Percentiles rank a stretch among this genome's conserved stretches.
phyloP scores from a whole-genome alignment of 2,797 vertebrate species.

The Petrocephalus schoutedeni region DNA sequence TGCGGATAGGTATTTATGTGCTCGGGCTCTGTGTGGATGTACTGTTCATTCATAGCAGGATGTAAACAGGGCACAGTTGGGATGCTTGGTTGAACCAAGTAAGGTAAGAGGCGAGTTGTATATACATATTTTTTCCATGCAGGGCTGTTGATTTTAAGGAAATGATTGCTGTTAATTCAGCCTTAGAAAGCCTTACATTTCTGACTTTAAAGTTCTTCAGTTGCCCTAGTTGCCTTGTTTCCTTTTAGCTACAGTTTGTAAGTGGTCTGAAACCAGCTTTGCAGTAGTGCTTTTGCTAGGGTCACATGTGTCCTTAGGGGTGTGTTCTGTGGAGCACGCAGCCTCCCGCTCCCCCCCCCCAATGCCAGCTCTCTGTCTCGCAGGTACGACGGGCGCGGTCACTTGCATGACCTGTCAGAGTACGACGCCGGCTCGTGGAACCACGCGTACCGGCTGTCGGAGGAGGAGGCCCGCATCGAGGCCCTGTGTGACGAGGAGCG shows the following conservation, averaged over 20 bases:
- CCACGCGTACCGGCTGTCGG: conserved; percentile 89
- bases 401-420: conserved; percentile 98
- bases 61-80: conserved; percentile 61
- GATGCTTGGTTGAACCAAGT: conserved; percentile 76
- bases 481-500: conserved; percentile 96
- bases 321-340: conserved; percentile 41
- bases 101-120: conserved; percentile 82
- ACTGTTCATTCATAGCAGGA: conserved; percentile 70
- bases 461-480: conserved; percentile 95
- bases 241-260: conserved; percentile 28
- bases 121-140: conserved; percentile 42
- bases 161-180: not conserved
- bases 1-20: conserved; percentile 99
- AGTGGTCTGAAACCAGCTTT: conserved; percentile 36
- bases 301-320: conserved; percentile 55
- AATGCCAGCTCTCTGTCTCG: conserved; percentile 71
- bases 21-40: conserved; percentile 99
- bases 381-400: conserved; percentile 99
- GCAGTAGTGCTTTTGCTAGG: conserved; percentile 41
- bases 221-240: conserved; percentile 40
- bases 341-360: conserved; percentile 44
- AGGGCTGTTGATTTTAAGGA: conserved; percentile 44
- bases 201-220: conserved; percentile 25
- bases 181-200: not conserved
- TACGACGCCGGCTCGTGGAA: conserved; percentile 98